phyloP scores from a whole-genome alignment of 2,888 invertebrate species.

The Nezara viridula region DNA sequence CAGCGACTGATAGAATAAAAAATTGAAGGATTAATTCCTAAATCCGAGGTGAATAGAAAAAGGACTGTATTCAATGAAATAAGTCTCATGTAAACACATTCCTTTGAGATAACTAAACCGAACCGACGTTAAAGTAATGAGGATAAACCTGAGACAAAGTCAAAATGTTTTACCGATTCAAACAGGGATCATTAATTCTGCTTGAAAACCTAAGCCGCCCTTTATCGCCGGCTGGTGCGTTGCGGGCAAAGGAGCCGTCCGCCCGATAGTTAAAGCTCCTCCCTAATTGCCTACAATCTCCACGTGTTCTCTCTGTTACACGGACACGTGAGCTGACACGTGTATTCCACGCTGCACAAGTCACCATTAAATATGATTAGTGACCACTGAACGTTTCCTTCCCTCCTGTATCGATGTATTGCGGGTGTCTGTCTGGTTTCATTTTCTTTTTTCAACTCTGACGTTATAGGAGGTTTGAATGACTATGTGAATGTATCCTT shows the following conservation, averaged over 20 bases:
- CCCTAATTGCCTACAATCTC: constrained; percentile 41
- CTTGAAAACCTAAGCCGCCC: not conserved
- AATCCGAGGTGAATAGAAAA: constrained; percentile 29
- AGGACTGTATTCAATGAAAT: not conserved
- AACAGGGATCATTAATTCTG: constrained; percentile 9
- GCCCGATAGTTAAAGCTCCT: constrained; percentile 33
- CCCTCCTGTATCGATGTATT: constrained; percentile 9
- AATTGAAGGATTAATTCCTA: not conserved
- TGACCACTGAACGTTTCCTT: constrained; percentile 22
- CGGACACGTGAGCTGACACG: constrained; percentile 18
- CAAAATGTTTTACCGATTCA: constrained; percentile 45
- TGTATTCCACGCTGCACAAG: constrained; percentile 26
- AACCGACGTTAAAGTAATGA: constrained; percentile 49
- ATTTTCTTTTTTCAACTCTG: not conserved
- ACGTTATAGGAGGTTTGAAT: too few species aligned
- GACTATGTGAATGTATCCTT: too few species aligned
- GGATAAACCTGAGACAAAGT: constrained; percentile 52
- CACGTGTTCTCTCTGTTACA: not conserved
- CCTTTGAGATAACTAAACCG: constrained; percentile 54
- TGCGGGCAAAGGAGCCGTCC: not conserved
- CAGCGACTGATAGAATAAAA: not conserved
- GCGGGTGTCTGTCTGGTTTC: not conserved
- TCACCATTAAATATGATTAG: constrained; percentile 49
- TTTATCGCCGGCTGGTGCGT: not conserved
- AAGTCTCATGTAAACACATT: constrained; percentile 55